Percentiles rank a stretch among this genome's conserved stretches.
These are phyloP conservation scores for Callyntrura sp. DNA, from an alignment of 2,888 invertebrate genomes.

Conservation along the genomic window DNA sequence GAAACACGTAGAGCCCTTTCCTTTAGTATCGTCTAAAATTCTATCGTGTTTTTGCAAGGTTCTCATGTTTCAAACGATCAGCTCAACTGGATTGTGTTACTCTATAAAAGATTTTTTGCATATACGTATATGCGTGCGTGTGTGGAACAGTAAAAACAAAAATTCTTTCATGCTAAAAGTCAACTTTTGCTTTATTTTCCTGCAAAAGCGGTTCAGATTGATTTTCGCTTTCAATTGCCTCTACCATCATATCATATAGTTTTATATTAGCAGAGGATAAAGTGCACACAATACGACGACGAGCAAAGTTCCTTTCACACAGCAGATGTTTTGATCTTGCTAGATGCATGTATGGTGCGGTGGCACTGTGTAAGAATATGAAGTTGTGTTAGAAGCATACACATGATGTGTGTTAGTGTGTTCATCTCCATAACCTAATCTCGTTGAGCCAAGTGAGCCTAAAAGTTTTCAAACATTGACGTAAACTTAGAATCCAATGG, in stretches of 20 bases:
- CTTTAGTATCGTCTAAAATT: background rate
- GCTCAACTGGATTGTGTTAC: background rate
- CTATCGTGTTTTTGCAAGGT: background rate
- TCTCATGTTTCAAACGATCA: conserved; percentile 17
- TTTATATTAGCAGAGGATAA: background rate
- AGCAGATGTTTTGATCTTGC: no score
- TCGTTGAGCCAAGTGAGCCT: background rate
- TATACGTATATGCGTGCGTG: background rate
- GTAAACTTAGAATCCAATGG: conserved; percentile 40
- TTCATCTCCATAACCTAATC: background rate
- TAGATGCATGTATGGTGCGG: no score
- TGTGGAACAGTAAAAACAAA: background rate
- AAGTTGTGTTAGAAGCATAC: background rate
- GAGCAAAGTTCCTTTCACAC: no score
- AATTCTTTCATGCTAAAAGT: conserved; percentile 32
- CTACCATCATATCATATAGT: no score
- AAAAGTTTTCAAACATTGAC: background rate
- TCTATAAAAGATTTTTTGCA: background rate
- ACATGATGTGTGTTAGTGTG: background rate
- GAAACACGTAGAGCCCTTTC: conserved; percentile 13
- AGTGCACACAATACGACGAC: no score
- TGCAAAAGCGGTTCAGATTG: conserved; percentile 3
- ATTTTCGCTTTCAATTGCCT: conserved; percentile 6
- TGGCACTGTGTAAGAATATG: background rate
- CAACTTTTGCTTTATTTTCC: conserved; percentile 41